phyloP scores from a whole-genome alignment of 2,888 invertebrate species.

The Chelonus formosanus region DNA sequence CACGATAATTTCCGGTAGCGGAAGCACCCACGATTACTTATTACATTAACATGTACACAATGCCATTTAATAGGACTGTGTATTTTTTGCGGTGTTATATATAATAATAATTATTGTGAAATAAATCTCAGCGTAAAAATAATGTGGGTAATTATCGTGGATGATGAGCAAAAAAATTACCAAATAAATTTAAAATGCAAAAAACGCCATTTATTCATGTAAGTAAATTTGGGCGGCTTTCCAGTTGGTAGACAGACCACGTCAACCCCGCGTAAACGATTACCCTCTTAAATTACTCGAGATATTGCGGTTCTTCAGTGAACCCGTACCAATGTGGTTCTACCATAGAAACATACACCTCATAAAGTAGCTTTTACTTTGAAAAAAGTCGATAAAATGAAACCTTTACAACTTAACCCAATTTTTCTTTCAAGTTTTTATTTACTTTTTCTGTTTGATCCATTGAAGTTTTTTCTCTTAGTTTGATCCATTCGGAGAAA shows the following conservation, averaged over 20 bases:
- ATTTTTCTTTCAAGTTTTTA: conserved; percentile 20
- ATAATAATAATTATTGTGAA: no score
- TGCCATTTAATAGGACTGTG: not conserved
- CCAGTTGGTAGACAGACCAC: conserved; percentile 8
- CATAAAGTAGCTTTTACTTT: conserved; percentile 42
- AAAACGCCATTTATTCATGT: no score
- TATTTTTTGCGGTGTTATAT: no score
- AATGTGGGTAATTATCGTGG: no score
- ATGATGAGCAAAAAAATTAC: no score
- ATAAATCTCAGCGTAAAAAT: no score
- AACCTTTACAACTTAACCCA: conserved; percentile 30
- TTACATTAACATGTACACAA: conserved; percentile 35
- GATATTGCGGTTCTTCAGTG: conserved; percentile 45
- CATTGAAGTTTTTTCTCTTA: conserved; percentile 13
- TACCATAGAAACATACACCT: conserved; percentile 32
- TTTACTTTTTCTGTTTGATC: conserved; percentile 16
- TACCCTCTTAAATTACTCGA: conserved; percentile 51
- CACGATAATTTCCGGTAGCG: conserved; percentile 58
- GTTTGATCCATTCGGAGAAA: not conserved
- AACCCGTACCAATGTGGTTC: not conserved
- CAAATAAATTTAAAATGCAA: no score
- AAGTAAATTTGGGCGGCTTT: no score
- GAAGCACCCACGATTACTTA: conserved; percentile 50
- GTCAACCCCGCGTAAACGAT: conserved; percentile 39
- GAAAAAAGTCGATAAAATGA: conserved; percentile 23